Evolutionary conservation across 2,888 invertebrate genomes (phyloP).

Genomic region (Eledone cirrhosa): DNA sequence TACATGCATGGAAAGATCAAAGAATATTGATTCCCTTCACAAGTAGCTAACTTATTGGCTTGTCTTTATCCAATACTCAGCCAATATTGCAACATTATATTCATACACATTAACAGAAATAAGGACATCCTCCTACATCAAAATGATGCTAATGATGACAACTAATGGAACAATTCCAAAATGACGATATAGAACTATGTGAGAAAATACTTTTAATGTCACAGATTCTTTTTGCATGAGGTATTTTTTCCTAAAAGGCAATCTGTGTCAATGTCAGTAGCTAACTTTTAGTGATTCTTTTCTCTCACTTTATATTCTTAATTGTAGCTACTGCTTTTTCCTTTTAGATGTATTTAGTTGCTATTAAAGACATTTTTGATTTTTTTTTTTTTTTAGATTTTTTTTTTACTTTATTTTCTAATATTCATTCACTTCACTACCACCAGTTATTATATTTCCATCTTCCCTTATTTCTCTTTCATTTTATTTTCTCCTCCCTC

Average conservation of each 20-base stretch:
- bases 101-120: conserved; percentile 17
- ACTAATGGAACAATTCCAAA: conserved; percentile 24
- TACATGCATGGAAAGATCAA: conserved; percentile 17
- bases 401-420: neutral
- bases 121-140: conserved; percentile 26
- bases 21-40: conserved; percentile 25
- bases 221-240: conserved; percentile 5
- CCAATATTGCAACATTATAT: conserved; percentile 19
- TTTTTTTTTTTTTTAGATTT: neutral
- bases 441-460: no score
- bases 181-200: conserved; percentile 15
- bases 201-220: conserved; percentile 27
- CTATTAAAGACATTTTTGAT: neutral
- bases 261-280: conserved; percentile 18
- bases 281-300: conserved; percentile 20
- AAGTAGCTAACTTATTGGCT: conserved; percentile 21
- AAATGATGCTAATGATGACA: conserved; percentile 21
- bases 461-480: no score
- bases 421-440: neutral
- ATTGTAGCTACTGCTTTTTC: conserved; percentile 21
- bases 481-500: no score
- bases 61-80: conserved; percentile 24
- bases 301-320: conserved; percentile 13
- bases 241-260: conserved; percentile 22
- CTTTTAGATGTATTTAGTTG: conserved; percentile 10